A percentile compares a stretch with the other conserved stretches of the same genome.
Evolutionary conservation across 2,113 vertebrate species (phyloP).

Genomic region (Ceyx melanurus): DNA sequence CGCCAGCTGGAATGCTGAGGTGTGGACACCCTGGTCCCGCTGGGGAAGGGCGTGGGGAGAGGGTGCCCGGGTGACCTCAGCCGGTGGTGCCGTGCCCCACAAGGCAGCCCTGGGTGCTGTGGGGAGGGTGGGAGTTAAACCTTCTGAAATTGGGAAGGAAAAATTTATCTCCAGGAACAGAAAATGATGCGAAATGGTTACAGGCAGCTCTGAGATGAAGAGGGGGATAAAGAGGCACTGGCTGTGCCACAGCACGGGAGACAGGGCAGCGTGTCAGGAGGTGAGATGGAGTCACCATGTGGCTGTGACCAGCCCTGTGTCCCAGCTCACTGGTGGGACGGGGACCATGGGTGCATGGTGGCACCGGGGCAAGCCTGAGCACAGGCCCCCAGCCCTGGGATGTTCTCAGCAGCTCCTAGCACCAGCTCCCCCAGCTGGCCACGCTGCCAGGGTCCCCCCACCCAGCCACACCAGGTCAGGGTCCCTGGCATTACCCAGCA

Average conservation of each 20-base stretch:
- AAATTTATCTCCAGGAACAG: not conserved
- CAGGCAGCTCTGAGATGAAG: not conserved
- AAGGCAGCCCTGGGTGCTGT: not conserved
- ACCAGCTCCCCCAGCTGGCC: fast-evolving
- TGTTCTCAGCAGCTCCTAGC: not conserved
- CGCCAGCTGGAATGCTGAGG: fast-evolving
- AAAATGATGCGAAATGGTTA: not conserved
- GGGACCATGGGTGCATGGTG: fast-evolving
- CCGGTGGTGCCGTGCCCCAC: fast-evolving
- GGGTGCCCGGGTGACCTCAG: no score
- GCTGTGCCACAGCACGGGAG: not conserved
- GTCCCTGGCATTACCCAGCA: fast-evolving
- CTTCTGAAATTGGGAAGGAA: not conserved
- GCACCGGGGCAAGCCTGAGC: not conserved
- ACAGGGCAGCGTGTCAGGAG: fast-evolving
- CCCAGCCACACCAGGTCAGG: fast-evolving
- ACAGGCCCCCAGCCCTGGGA: fast-evolving
- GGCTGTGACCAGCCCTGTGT: not conserved
- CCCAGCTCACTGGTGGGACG: fast-evolving
- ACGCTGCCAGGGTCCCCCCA: fast-evolving
- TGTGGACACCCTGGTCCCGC: not conserved
- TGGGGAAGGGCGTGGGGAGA: not conserved
- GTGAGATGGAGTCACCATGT: fast-evolving
- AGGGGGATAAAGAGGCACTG: not conserved
- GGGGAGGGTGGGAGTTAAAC: not conserved